Conservation (phyloP, 2,113 vertebrate species). For the Scopus umbretta region DNA sequence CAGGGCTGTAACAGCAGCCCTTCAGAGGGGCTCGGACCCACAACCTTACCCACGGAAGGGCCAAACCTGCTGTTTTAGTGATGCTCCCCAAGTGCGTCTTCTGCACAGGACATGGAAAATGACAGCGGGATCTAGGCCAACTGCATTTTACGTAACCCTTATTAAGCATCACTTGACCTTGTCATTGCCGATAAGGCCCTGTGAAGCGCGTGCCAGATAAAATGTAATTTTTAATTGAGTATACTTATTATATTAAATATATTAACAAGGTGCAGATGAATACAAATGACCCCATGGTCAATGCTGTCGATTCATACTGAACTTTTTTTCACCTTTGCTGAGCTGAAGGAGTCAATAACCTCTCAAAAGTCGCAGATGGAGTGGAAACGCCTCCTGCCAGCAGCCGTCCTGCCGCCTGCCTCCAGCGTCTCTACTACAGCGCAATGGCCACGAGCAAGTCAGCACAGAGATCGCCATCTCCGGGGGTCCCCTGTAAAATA, state of each 20-base stretch:
- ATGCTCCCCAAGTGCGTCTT: fast-evolving
- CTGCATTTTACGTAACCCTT: conserved; percentile 7
- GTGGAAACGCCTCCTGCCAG: not conserved
- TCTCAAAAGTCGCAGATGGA: not conserved
- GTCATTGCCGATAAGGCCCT: conserved; percentile 22
- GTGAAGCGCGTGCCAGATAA: conserved; percentile 1
- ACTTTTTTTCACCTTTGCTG: not conserved
- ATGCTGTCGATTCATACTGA: not conserved
- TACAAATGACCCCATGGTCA: conserved; percentile 25
- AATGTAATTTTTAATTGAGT: conserved; percentile 52
- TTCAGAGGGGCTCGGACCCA: not conserved
- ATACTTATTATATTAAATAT: not conserved
- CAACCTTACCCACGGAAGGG: fast-evolving
- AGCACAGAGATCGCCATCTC: not conserved
- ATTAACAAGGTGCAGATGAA: conserved; percentile 37
- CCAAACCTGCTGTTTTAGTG: not conserved
- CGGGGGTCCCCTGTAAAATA: not conserved
- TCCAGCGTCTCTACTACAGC: fast-evolving
- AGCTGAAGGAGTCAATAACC: conserved; percentile 4
- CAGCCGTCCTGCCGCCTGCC: not conserved
- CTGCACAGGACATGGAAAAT: not conserved
- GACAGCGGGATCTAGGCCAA: not conserved
- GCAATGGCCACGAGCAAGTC: fast-evolving
- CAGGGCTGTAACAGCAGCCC: not conserved
- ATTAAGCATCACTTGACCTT: conserved; percentile 50